Base-by-base conservation (phyloP, 2,113 vertebrate genomes). In the Varanus salvator region DNA sequence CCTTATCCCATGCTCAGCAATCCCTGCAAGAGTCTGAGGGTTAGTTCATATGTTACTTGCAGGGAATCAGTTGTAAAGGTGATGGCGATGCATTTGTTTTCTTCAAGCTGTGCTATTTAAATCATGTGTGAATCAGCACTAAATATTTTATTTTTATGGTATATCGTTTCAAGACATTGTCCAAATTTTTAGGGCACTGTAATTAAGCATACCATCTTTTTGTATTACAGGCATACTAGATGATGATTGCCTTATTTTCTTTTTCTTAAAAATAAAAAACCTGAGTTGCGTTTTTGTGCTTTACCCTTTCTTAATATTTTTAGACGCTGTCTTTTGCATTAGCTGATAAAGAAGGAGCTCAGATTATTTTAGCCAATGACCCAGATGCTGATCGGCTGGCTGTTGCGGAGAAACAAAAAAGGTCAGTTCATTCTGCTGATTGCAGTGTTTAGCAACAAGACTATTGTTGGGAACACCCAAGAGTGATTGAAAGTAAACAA, bases 381-480 rank as follows among this genome's bases (percentile, higher is more conserved):
- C 99, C 99, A 4, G 99, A 99, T 90, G 99, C 98, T 66, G 99
- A 99, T 95, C 98, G 99, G 54, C 97, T 99, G 88, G 98, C 99
- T 80, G 96, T 98, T 78, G 99, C 99, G 86, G 99, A 99, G 95
- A 99, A 98, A 89, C 98, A 98, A 95, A 96, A 98, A 86, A 98
- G 98, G 99, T 98, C 93, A 78, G 81, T 71, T 86, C 44, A 31
- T 29, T 54, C 29, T 83, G 69, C 7, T 31, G 9, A 23, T 48
- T n/a, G 48, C 34, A 74, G 17, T 75, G 38, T 8, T 88, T 75
- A 29, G 29, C 74, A 60, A 3, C 64, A 57, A 38, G 17, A 34
- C 31, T 0, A 15, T 27, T 75, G 80, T 60, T 69, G 19, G 15
- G 52, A 38, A 44, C 44, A 57, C 21, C 38, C 17, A 11, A 7